Conservation (phyloP, 2,113 vertebrate genomes). For the Myxocyprinus asiaticus region DNA sequence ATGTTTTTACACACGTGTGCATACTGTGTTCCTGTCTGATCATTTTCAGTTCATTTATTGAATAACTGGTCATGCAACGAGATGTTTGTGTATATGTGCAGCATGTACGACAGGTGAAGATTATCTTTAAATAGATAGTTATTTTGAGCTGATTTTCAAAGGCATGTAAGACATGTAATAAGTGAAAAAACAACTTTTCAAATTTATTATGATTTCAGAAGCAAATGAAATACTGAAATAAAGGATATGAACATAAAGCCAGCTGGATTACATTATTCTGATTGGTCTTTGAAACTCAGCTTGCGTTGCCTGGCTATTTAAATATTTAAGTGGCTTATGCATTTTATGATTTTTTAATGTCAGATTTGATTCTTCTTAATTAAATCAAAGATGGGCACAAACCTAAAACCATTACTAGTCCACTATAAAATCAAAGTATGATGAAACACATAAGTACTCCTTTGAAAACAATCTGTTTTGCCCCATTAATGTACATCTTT, state of each 20-base stretch:
- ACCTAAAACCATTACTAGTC: too few relatives aligned
- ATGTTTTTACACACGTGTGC: not conserved
- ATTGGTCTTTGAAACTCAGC: constrained; percentile 5
- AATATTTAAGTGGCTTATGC: too few relatives aligned
- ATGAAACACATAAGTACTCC: not conserved
- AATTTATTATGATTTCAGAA: too few relatives aligned
- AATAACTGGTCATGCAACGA: constrained; percentile 40
- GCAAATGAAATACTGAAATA: too few relatives aligned
- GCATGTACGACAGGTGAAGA: too few relatives aligned
- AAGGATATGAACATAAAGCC: too few relatives aligned
- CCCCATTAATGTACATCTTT: not conserved
- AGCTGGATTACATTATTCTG: not conserved
- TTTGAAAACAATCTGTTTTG: constrained; percentile 18
- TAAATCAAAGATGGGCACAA: not conserved
- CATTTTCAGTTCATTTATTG: constrained; percentile 24
- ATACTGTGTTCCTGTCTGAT: constrained; percentile 17
- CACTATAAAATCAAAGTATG: not conserved
- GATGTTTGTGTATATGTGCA: too few relatives aligned
- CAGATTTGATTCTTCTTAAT: constrained; percentile 10
- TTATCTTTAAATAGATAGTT: too few relatives aligned
- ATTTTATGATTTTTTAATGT: not conserved
- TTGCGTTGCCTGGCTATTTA: too few relatives aligned
- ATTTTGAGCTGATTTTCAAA: too few relatives aligned
- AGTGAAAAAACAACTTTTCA: too few relatives aligned
- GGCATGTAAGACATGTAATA: too few relatives aligned